Evolutionary conservation across 2,888 invertebrate genomes (phyloP), one percentile per base, ranked within the genome.

Genomic region (Polyploca ridens): DNA sequence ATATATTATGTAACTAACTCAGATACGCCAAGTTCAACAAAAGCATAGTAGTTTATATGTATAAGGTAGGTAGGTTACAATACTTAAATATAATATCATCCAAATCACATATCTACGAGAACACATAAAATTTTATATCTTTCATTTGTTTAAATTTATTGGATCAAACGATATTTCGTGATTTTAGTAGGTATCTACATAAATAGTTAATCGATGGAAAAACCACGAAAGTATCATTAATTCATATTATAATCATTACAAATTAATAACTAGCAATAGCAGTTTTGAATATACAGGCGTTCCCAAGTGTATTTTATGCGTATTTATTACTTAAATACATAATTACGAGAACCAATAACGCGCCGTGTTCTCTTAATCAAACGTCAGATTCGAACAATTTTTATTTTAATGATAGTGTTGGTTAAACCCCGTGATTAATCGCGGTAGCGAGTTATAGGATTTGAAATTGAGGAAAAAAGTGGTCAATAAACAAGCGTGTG

Each of bases 341-440:
- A 83, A 83, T 83, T 83, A 83, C 74, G 73, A 81, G 78, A 81
- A 68, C 77, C 77, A 83, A 84, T 82, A 81, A 81, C 78, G 77
- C 77, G 72, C 75, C 79, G 81, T 84, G 82, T 89, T 90, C 88
- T 90, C 89, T 93, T 90, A 91, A 91, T 92, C 91, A 90, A 90
- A 90, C 74, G 92, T 93, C 92, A 83, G 93, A 93, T 93, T 91
- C 91, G 86, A 89, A 87, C 83, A 90, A 88, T 85, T 90, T 91
- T 90, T 85, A 80, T 83, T 89, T 84, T 90, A 91, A 90, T 91
- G 87, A 90, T 89, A 88, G 87, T 83, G 83, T 84, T 86, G 82
- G 83, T 81, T 92, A 91, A 93, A 88, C 89, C 69, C 66, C 73
- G 78, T 92, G 91, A 93, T 91, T 89, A 89, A 93, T 93, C 71